Evolutionary conservation across 2,797 vertebrate species (phyloP).

Genomic region (Melanotaenia pygmaea): DNA sequence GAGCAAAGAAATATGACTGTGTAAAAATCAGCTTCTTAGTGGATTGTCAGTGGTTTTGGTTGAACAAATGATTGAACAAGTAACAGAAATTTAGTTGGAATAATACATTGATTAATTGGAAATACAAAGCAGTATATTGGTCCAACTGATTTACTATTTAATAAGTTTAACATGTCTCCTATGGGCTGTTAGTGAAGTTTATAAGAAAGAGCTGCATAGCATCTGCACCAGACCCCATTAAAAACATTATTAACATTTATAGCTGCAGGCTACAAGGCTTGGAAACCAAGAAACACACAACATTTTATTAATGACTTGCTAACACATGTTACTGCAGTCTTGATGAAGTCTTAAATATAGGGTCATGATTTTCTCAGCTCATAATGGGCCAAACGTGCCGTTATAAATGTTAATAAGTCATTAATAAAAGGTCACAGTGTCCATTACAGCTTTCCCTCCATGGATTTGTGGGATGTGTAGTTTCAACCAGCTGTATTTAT

Average conservation of each 20-base stretch:
- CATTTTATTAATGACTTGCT: constrained; percentile 59
- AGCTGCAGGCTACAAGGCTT: constrained; percentile 40
- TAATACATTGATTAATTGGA: not conserved
- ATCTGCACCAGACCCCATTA: constrained; percentile 33
- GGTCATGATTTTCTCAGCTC: constrained; percentile 33
- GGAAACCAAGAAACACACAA: constrained; percentile 41
- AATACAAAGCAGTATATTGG: not conserved
- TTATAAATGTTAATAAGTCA: constrained; percentile 52
- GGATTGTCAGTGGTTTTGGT: not conserved
- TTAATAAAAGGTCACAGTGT: constrained; percentile 58
- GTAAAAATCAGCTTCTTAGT: not conserved
- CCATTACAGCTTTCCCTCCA: constrained; percentile 21
- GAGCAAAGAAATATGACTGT: not conserved
- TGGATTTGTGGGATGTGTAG: not conserved
- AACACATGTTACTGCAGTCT: constrained; percentile 38
- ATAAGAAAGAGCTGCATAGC: constrained; percentile 27
- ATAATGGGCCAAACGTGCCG: constrained; percentile 34
- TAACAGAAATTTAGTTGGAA: not conserved
- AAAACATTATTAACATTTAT: constrained; percentile 39
- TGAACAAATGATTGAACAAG: not conserved
- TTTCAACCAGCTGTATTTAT: constrained; percentile 1
- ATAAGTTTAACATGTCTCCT: constrained; percentile 11
- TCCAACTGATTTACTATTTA: not conserved
- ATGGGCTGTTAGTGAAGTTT: constrained; percentile 9
- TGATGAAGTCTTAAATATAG: constrained; percentile 47